Evolutionary conservation across 2,888 invertebrate genomes (phyloP).

Genomic region (Alentia gelatinosa): DNA sequence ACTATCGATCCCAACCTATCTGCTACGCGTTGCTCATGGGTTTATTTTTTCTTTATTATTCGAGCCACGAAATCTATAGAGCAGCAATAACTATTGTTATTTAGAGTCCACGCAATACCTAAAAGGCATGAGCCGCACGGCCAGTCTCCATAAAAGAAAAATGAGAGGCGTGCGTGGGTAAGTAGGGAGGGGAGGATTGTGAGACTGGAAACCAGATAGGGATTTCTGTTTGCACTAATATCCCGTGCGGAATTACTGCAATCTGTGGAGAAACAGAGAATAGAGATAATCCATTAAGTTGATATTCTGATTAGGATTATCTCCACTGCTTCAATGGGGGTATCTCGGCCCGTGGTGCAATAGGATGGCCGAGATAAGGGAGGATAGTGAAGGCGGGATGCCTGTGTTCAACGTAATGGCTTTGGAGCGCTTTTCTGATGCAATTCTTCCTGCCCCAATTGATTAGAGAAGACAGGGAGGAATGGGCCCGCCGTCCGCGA

Average conservation of each 20-base stretch:
- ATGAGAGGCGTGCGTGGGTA: background rate
- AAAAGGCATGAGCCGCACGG: background rate
- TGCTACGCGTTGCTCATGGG: background rate
- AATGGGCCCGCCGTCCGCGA: background rate
- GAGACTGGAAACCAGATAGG: background rate
- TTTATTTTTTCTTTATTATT: background rate
- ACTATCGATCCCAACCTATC: background rate
- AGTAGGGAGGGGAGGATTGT: background rate
- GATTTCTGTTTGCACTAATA: constrained; percentile 18
- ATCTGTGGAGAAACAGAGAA: constrained; percentile 10
- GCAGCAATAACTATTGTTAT: constrained; percentile 4
- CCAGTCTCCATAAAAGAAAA: background rate
- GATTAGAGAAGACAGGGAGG: background rate
- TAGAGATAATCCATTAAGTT: constrained; percentile 34
- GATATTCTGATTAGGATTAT: constrained; percentile 43
- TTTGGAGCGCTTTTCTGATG: constrained; percentile 11
- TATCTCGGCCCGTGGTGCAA: background rate
- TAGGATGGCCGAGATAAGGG: background rate
- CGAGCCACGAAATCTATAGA: background rate
- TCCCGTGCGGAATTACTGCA: constrained; percentile 9
- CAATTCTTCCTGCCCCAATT: background rate
- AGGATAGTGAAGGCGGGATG: background rate
- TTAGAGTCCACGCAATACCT: background rate
- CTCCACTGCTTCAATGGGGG: background rate
- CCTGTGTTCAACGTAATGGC: background rate